A percentile compares a stretch with the other conserved stretches of the same genome.
These are phyloP conservation scores for Thecophora atra DNA, from an alignment of 2,888 invertebrate species.

Conservation along the genomic window DNA sequence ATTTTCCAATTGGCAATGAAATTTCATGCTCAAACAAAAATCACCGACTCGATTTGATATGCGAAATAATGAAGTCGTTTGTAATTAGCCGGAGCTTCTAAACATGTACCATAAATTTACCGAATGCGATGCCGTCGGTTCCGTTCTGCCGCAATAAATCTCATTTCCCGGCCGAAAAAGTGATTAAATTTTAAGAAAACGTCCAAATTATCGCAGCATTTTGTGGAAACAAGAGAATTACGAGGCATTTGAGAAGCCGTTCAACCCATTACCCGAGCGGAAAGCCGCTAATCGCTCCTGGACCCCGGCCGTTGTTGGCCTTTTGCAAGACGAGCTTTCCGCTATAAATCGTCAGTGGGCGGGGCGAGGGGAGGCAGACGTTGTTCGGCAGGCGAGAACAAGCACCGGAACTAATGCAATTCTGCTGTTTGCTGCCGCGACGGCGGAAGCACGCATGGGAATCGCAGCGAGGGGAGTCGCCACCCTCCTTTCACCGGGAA, in stretches of 20 bases:
- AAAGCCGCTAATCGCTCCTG: conserved; percentile 56
- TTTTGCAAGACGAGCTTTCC: conserved; percentile 4
- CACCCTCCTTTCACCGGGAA: conserved; percentile 18
- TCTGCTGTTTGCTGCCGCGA: conserved; percentile 50
- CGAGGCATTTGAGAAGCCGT: conserved; percentile 47
- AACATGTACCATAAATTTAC: not conserved
- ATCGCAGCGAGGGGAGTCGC: not conserved
- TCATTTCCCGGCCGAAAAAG: conserved; percentile 42
- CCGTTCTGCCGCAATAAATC: conserved; percentile 52
- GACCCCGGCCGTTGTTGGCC: not conserved
- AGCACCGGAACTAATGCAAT: conserved; percentile 60
- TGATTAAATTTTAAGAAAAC: conserved; percentile 54
- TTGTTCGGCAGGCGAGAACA: conserved; percentile 27
- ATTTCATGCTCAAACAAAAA: too few relatives aligned
- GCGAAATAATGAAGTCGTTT: conserved; percentile 10
- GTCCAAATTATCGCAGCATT: conserved; percentile 57
- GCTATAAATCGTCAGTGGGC: conserved; percentile 56
- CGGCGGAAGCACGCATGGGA: not conserved
- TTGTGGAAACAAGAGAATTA: conserved; percentile 44
- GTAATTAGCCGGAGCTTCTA: not conserved
- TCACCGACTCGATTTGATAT: too few relatives aligned
- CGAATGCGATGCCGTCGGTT: not conserved
- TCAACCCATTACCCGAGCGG: conserved; percentile 60
- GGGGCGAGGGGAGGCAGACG: conserved; percentile 41
- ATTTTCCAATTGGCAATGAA: not conserved